Evolutionary conservation across 2,113 vertebrate genomes (phyloP).

Genomic region (Pituophis catenifer): DNA sequence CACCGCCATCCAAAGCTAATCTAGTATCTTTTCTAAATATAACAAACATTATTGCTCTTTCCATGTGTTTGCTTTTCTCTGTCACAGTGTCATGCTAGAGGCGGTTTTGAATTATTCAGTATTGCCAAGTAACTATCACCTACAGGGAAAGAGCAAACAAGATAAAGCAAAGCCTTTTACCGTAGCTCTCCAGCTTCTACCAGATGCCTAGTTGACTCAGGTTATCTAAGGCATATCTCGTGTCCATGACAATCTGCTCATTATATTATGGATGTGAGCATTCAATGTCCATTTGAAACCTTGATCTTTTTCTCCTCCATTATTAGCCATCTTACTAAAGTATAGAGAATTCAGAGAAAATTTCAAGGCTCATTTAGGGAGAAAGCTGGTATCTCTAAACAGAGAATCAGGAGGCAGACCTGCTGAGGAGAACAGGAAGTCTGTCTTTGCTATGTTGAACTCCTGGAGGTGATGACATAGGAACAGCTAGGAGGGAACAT

Average conservation of each 20-base stretch:
- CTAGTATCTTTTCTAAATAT: neutral
- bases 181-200: neutral
- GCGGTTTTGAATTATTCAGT: neutral
- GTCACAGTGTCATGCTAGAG: neutral
- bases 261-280: neutral
- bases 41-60: neutral
- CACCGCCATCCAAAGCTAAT: neutral
- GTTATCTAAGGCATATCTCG: neutral
- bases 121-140: slow-evolving; percentile 1
- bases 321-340: neutral
- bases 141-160: accelerated
- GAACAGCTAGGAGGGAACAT: too few relatives aligned
- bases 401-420: neutral
- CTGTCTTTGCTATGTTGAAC: neutral
- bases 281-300: accelerated
- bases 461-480: neutral
- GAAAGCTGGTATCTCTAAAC: neutral
- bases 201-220: neutral
- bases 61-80: neutral
- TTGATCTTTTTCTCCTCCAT: neutral
- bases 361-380: neutral
- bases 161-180: neutral
- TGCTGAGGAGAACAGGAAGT: neutral
- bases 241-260: neutral
- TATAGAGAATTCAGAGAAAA: neutral